Base-by-base conservation (phyloP, 2,797 vertebrate genomes). In the Cercopithecus mitis region DNA sequence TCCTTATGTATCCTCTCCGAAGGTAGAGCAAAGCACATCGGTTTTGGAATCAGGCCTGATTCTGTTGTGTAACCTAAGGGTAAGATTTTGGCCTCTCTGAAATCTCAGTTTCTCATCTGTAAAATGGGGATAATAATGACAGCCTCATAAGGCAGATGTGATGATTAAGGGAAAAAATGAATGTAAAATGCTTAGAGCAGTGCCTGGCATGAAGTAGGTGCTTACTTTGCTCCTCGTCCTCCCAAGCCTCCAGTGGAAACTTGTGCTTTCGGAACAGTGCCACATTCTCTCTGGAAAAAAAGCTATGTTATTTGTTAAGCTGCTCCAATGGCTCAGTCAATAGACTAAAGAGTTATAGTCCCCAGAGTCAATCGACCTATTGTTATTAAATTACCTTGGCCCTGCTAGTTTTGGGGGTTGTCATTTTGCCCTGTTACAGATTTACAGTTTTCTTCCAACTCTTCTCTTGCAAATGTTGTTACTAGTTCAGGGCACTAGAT, bases 361-460 rank as follows among this genome's bases (percentile, higher is more conserved):
- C 70, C 76, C n/a, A 52, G 70, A 94, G 96, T 94, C 88, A 96
- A 45, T 94, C 20, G 79, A 96, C 91, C 83, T 95, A 87, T 93
- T 89, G 91, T 96, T 96, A 94, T 94, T 90, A 94, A 95, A 95
- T 96, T 95, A 89, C 94, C 81, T 91, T 76, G 80, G 83, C 75
- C 43, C 61, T 87, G 70, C 80, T 93, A 50, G 83, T 84, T 93
- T 92, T 81, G 97, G 79, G 41, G 84, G 43, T 87, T 96, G 96
- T 95, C 97, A 95, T 94, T 96, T 97, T 91, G 91, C 39, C 4
- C 64, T 77, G 81, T 47, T 95, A 89, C 77, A 92, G 94, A 97
- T 97, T 94, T 96, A 93, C 43, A 57, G 64, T 79, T 87, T 91
- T 91, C 93, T 91, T 80, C 36, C 45, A 75, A 41, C 8, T 3